Percentiles rank a stretch among this genome's conserved stretches.
Evolutionary conservation across 2,888 invertebrate species (phyloP).

Genomic region (Synergus gifuensis): DNA sequence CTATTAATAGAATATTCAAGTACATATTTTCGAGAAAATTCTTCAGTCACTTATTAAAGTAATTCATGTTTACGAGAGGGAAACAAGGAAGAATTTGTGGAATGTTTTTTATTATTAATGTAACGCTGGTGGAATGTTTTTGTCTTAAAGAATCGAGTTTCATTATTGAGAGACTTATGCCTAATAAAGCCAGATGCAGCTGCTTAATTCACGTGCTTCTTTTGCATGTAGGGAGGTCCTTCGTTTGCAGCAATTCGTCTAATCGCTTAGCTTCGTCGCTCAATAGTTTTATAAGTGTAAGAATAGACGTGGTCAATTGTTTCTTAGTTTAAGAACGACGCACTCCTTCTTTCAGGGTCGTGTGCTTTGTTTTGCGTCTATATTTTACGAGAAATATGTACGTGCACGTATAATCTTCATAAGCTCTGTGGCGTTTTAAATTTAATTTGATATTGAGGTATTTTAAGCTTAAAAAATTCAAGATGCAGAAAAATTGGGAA

Average conservation of each 20-base stretch:
- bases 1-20: neutral
- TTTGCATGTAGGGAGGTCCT: slow-evolving; percentile 39
- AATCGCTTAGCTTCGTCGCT: slow-evolving; percentile 44
- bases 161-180: slow-evolving; percentile 3
- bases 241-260: slow-evolving; percentile 53
- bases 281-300: neutral
- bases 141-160: neutral
- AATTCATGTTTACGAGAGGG: neutral
- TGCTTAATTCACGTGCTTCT: slow-evolving; percentile 55
- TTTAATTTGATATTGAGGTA: neutral
- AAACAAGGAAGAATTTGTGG: neutral
- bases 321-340: slow-evolving; percentile 19
- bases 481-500: no score
- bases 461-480: neutral
- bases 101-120: neutral
- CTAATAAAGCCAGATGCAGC: slow-evolving; percentile 52
- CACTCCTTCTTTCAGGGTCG: neutral
- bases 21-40: neutral
- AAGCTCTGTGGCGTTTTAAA: no score
- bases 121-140: neutral
- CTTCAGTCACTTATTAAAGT: neutral
- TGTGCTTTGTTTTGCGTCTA: neutral
- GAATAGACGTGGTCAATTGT: slow-evolving; percentile 20
- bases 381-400: neutral
- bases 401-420: no score